Evolutionary conservation across 2,113 vertebrate species (phyloP).

Genomic region (Pteronura brasiliensis): DNA sequence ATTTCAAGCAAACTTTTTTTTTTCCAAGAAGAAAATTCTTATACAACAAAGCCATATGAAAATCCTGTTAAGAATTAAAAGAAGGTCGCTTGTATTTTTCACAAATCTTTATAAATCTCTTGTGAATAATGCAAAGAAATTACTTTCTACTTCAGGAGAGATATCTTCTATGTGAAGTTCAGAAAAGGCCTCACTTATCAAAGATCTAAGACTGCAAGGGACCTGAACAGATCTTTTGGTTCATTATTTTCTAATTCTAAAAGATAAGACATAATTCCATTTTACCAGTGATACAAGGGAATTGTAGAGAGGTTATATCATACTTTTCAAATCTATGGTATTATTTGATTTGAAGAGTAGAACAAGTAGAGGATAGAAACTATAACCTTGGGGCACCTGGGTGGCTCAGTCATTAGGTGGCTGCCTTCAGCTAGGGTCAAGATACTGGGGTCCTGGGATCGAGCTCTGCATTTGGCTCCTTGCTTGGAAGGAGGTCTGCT

Average conservation of each 20-base stretch:
- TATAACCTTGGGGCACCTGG: too few species aligned
- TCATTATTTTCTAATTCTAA: not conserved
- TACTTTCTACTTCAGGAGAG: not conserved
- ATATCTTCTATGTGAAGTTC: not conserved
- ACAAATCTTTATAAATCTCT: not conserved
- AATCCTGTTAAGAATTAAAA: not conserved
- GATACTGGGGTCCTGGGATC: too few species aligned
- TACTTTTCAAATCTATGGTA: not conserved
- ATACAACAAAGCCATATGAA: not conserved
- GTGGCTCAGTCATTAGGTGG: too few species aligned
- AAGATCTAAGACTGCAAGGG: not conserved
- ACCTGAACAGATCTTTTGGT: not conserved
- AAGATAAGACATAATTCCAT: not conserved
- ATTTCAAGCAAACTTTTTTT: not conserved
- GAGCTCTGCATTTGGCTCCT: too few species aligned
- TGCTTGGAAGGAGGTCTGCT: too few species aligned
- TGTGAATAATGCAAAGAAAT: not conserved
- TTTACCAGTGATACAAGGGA: not conserved
- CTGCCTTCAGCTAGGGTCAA: too few species aligned
- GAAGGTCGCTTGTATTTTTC: not conserved
- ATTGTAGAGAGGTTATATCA: not conserved
- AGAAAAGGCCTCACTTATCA: not conserved
- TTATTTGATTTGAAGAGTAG: not conserved
- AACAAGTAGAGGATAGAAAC: not conserved
- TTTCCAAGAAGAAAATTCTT: not conserved